These are phyloP conservation scores for Sanderia malayensis DNA, from an alignment of 30 jellyfish, hydroid and myxozoan species.

Conservation along the genomic window DNA sequence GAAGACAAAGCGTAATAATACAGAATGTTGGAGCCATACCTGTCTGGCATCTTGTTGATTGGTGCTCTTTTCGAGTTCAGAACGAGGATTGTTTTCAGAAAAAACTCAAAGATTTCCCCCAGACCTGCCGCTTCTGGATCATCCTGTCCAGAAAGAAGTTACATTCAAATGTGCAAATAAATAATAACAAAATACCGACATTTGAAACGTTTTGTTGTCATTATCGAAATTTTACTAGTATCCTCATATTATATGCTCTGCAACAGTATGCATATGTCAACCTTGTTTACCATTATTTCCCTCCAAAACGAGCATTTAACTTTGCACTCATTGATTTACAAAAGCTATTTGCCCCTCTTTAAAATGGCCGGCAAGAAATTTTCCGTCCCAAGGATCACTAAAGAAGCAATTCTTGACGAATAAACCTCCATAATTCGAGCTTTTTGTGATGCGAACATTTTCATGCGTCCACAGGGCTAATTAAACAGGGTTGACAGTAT, in stretches of 20 bases:
- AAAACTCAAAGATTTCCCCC: slow-evolving; percentile 52
- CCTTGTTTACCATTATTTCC: no score
- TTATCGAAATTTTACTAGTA: no score
- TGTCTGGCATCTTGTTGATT: slow-evolving; percentile 53
- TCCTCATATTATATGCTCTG: no score
- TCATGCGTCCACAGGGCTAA: not conserved
- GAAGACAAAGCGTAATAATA: no score
- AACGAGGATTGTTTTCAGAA: slow-evolving; percentile 52
- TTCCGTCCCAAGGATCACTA: not conserved
- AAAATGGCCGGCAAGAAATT: not conserved
- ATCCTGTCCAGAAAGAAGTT: slow-evolving; percentile 35
- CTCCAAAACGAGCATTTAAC: no score
- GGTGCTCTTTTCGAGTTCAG: slow-evolving; percentile 59
- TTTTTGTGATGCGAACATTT: not conserved
- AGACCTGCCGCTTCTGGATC: slow-evolving; percentile 37
- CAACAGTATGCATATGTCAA: no score
- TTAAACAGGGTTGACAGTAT: not conserved
- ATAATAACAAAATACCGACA: no score
- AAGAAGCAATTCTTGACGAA: not conserved
- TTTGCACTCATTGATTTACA: no score
- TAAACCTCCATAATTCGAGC: not conserved
- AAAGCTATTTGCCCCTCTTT: no score
- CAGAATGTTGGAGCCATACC: no score
- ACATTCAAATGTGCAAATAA: no score
- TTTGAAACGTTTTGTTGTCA: no score